Base-by-base conservation (phyloP, 2,888 invertebrate species). In the Cecidostiba fungosa region DNA sequence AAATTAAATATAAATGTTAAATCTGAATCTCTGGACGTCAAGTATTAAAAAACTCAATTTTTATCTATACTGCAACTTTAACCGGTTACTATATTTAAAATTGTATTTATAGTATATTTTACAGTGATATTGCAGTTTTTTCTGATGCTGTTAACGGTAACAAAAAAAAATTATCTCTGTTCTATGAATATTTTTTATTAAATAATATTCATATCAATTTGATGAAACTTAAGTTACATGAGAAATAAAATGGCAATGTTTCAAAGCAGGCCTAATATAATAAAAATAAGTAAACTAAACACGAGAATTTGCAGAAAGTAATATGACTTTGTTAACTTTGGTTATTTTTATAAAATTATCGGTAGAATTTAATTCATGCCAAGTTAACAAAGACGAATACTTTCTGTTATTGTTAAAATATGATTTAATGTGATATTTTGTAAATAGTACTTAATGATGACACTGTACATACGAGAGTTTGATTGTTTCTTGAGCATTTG, bases 191-290 rank as follows among this genome's bases (percentile, higher is more conserved):
- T 0, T 43, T 10, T 1, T 77, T 32, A 19, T 47, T 26, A 72
- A 23, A 16, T 29, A 39, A 54, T n/a, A 72, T 32, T 77, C 54
- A 79, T 50, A 74, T 69, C 50, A 54, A 12, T 73, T 32, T 26
- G 3, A 36, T 59, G 50, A 8, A 78, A 79, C 14, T 29, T 10
- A 70, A 12, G 66, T 85, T 81, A 12, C 74, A 70, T 82, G 36
- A 74, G 26, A n/a, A 81, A 43, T 82, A 6, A 70, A 76, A 84
- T 36, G 86, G 86, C 84, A 86, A 82, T 84, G 86, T 86, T 86
- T 86, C 86, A 82, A 84, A 23, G 39, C 70, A 82, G 84, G 86
- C 86, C 86, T 86, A 86, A 86, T 39, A 6, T 73, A 77, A 84
- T 74, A 59, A 82, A 78, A 77, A 50, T 32, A 84, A 88, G 83